Base-by-base conservation (phyloP, 2,797 vertebrate species). In the Anguilla megastoma region DNA sequence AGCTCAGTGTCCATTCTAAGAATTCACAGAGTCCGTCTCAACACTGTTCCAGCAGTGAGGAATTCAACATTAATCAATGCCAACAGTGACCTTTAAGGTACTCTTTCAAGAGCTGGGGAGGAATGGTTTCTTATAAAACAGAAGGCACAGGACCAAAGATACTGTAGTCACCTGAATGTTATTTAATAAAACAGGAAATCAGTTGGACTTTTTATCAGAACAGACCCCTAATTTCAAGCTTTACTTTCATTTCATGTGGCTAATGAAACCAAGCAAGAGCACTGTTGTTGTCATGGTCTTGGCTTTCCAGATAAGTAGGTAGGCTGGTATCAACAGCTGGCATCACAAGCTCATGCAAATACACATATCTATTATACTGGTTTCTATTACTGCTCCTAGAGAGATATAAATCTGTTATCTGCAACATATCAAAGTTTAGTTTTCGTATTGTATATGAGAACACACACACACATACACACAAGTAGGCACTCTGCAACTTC, bases 21-120 rank as follows among this genome's bases (percentile, higher is more conserved):
- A 16, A 82, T 24, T 36, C 30, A 41, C 79, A 48, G 18, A 45
- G 79, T 82, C 7, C 79, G 9, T 50, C 21, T 82, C 79, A 50
- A 24, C 79, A 48, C 45, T 82, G 41, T n/a, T 50, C 45, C 79
- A 48, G 79, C 79, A 24, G 24, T n/a, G 45, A 50, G 79, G 27
- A 82, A 50, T 82, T 48, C n/a, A 24, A 82, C 45, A 48, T 48
- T 82, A 48, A 50, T 82, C 79, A 50, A 24, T 82, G 79, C 79
- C 79, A 82, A 45, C 8, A 50, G 8, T 48, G 79, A 82, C 79
- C 79, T 82, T 82, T 82, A n/a, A 48, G 45, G 8, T n/a, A n/a
- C 79, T 27, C 18, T 45, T 0, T 50, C 18, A 82, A 50, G 45
- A 10, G 41, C 41, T n/a, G 45, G 41, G 79, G 45, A n/a, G 79